Conservation (phyloP, 2,888 invertebrate genomes). For the Oscheius sp. region DNA sequence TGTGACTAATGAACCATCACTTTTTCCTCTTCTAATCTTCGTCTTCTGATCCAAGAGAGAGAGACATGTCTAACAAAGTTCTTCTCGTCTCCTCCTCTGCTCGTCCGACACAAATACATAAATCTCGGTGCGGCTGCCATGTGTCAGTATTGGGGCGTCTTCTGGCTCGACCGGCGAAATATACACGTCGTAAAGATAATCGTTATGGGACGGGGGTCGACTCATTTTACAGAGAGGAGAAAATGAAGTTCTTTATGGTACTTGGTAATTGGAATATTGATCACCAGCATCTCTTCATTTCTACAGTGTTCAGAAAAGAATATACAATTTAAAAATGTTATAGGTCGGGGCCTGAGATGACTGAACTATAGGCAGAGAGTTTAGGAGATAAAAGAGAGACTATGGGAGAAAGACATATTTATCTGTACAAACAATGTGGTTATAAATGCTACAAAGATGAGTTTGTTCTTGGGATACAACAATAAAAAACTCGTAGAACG, state of each 20-base stretch:
- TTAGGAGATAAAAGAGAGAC: too few species aligned
- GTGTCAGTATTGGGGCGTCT: slow-evolving; percentile 33
- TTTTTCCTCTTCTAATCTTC: neutral
- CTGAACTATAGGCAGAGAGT: too few species aligned
- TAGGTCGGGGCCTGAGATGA: neutral
- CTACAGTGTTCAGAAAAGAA: neutral
- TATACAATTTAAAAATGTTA: neutral
- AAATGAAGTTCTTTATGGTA: too few species aligned
- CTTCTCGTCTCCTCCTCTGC: slow-evolving; percentile 1
- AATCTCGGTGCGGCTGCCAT: slow-evolving; percentile 39
- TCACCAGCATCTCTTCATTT: too few species aligned
- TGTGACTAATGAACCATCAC: neutral
- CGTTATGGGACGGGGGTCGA: slow-evolving; percentile 26
- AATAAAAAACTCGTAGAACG: too few species aligned
- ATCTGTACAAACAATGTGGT: too few species aligned
- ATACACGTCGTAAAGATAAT: slow-evolving; percentile 39
- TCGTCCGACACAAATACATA: slow-evolving; percentile 33
- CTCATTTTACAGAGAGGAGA: neutral
- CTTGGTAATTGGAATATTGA: too few species aligned
- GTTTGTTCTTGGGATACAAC: too few species aligned
- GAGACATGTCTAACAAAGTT: slow-evolving; percentile 11
- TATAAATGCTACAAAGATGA: too few species aligned
- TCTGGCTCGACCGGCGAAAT: slow-evolving; percentile 22
- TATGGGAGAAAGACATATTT: too few species aligned
- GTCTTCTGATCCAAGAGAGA: neutral